phyloP scores from a whole-genome alignment of 1,140 invertebrate genomes.

The Harpegnathos saltator region DNA sequence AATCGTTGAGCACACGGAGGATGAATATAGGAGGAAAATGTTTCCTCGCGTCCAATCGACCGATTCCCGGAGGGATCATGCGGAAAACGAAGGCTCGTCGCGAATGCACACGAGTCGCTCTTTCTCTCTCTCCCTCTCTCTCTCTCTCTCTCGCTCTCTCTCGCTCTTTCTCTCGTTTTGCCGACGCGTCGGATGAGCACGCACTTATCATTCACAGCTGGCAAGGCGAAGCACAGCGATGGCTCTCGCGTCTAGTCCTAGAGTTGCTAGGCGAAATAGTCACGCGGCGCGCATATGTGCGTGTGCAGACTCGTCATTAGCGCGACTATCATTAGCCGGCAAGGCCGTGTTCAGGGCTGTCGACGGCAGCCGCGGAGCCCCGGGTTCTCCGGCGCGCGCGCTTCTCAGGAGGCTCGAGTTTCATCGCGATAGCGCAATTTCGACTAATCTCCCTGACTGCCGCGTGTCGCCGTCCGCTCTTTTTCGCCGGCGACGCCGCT shows the following conservation, averaged over 20 bases:
- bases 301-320: constrained; percentile 84
- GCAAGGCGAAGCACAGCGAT: constrained; percentile 41
- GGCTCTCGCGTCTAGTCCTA: constrained; percentile 50
- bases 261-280: constrained; percentile 69
- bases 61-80: no score
- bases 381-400: background rate
- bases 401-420: constrained; percentile 43
- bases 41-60: no score
- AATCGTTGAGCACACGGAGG: no score
- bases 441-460: background rate
- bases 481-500: background rate
- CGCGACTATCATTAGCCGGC: constrained; percentile 85
- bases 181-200: background rate
- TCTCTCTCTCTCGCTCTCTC: no score
- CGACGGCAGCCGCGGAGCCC: constrained; percentile 2
- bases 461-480: background rate
- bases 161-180: no score
- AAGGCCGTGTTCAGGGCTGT: constrained; percentile 83
- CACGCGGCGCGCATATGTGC: constrained; percentile 74
- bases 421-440: constrained; percentile 4
- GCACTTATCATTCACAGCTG: constrained; percentile 57
- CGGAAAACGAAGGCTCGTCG: no score
- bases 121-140: no score
- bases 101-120: no score
- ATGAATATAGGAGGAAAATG: no score